These are phyloP conservation scores for Eurytoma californica DNA, from an alignment of 2,888 invertebrate species.

Conservation along the genomic window DNA sequence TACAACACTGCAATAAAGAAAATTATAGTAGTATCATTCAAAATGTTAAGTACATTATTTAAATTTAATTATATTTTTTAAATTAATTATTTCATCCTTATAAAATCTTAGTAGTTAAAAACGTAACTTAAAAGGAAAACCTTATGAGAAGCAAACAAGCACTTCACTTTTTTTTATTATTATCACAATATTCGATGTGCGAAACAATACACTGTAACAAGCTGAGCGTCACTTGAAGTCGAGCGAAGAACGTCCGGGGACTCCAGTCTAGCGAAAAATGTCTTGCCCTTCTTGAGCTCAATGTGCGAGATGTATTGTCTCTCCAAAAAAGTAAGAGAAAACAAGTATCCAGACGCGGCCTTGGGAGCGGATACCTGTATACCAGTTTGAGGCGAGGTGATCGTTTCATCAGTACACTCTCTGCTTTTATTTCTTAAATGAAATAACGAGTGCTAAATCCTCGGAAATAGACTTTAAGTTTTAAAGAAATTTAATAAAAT, in stretches of 20 bases:
- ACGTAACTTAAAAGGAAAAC: not conserved
- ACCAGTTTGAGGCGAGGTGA: slow-evolving; percentile 34
- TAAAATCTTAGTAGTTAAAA: no score
- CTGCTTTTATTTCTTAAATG: not conserved
- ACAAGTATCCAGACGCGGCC: slow-evolving; percentile 39
- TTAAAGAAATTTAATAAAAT: no score
- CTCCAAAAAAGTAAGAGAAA: slow-evolving; percentile 34
- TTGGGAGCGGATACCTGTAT: slow-evolving; percentile 36
- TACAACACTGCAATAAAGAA: slow-evolving; percentile 54
- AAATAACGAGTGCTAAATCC: no score
- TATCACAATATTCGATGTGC: no score
- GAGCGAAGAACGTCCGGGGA: not conserved
- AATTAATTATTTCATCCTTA: no score
- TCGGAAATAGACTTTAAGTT: no score
- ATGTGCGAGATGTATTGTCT: slow-evolving; percentile 23
- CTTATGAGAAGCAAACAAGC: not conserved
- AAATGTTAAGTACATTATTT: no score
- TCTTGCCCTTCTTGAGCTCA: slow-evolving; percentile 26
- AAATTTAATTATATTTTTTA: no score
- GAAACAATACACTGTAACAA: slow-evolving; percentile 17
- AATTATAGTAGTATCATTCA: slow-evolving; percentile 35
- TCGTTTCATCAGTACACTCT: slow-evolving; percentile 8
- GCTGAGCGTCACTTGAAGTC: not conserved
- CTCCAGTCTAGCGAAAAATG: slow-evolving; percentile 25
- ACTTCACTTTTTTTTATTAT: not conserved